Conservation (phyloP, 2,797 vertebrate species). For the Melanotaenia boesemani region DNA sequence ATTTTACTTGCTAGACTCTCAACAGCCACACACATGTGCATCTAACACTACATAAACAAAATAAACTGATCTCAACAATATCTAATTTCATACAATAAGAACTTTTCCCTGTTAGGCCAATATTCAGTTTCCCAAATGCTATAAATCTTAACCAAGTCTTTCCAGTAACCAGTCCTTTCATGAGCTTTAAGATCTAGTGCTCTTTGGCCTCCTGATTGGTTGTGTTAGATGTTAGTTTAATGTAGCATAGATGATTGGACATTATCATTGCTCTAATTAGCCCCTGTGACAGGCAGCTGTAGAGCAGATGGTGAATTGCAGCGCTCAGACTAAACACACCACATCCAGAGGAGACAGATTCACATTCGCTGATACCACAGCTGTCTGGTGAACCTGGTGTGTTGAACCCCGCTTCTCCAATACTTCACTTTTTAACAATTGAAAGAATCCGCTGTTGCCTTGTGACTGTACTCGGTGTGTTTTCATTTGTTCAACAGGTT, state of each 20-base stretch:
- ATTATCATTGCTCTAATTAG: conserved; percentile 6
- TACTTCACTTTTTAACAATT: conserved; percentile 34
- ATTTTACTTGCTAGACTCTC: too few relatives aligned
- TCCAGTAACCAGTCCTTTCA: not conserved
- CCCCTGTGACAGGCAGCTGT: conserved; percentile 63
- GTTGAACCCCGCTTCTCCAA: conserved; percentile 3
- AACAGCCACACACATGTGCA: too few relatives aligned
- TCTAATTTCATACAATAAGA: not conserved
- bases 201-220: conserved; percentile 48
- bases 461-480: not conserved
- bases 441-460: not conserved
- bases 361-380: conserved; percentile 33
- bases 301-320: conserved; percentile 64
- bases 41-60: too few relatives aligned
- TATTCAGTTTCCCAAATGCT: not conserved
- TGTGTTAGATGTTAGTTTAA: conserved; percentile 49
- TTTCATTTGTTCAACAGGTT: not conserved
- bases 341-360: conserved; percentile 51
- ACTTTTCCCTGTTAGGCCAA: not conserved
- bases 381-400: conserved; percentile 4
- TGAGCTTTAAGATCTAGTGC: not conserved
- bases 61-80: too few relatives aligned
- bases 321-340: conserved; percentile 73
- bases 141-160: not conserved
- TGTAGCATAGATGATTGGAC: conserved; percentile 40